Evolutionary conservation across 2,888 invertebrate species (phyloP).

Genomic region (Oxystoma pomonae): DNA sequence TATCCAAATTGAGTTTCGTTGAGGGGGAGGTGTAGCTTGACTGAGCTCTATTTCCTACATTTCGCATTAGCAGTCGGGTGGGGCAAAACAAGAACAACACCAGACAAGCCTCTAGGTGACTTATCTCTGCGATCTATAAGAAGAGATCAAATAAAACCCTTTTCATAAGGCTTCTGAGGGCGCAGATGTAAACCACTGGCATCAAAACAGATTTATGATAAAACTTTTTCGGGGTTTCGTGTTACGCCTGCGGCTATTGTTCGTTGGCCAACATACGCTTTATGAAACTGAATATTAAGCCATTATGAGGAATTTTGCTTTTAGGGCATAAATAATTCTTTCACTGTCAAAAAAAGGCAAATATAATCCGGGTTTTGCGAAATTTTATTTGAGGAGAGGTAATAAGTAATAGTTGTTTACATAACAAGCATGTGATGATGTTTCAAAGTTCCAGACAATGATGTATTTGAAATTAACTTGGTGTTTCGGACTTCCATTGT

Average conservation of each 20-base stretch:
- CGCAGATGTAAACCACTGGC: neutral
- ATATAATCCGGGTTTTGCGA: neutral
- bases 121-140: neutral
- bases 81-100: too few relatives aligned
- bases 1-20: too few relatives aligned
- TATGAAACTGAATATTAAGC: neutral
- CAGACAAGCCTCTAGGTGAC: too few relatives aligned
- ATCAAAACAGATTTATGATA: conserved; percentile 26
- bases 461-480: too few relatives aligned
- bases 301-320: neutral
- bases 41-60: too few relatives aligned
- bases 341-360: neutral
- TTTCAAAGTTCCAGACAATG: too few relatives aligned
- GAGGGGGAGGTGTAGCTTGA: too few relatives aligned
- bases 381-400: too few relatives aligned
- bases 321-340: neutral
- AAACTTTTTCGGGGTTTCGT: conserved; percentile 23
- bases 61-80: conserved; percentile 43
- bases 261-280: neutral
- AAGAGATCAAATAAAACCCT: neutral
- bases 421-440: too few relatives aligned
- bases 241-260: conserved; percentile 17
- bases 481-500: too few relatives aligned
- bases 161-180: neutral
- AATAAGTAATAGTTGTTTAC: too few relatives aligned